Percentiles rank a stretch among this genome's conserved stretches.
Conservation (phyloP, 1,140 invertebrate species). For the Cydia pomonella region DNA sequence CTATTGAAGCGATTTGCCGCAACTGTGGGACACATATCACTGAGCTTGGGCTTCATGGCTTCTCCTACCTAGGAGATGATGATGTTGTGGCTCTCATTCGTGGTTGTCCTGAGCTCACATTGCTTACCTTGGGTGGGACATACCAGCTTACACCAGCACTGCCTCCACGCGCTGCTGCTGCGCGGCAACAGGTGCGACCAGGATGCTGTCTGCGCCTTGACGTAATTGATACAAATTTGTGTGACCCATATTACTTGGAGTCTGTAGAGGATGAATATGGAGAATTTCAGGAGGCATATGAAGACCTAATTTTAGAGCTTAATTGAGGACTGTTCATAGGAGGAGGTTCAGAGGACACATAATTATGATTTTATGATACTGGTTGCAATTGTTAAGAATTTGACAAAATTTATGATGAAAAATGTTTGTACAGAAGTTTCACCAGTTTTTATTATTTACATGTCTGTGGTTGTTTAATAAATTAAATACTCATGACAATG, state of each 20-base stretch:
- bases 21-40: background rate
- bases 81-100: slow-evolving; percentile 14
- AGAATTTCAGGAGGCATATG: background rate
- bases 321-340: background rate
- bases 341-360: too few relatives aligned
- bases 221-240: slow-evolving; percentile 6
- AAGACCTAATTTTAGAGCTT: background rate
- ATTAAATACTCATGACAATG: background rate
- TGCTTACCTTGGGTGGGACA: background rate
- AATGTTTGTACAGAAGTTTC: too few relatives aligned
- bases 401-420: background rate
- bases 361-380: background rate
- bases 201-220: background rate
- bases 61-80: slow-evolving; percentile 1
- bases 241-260: slow-evolving; percentile 3
- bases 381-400: background rate
- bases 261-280: background rate
- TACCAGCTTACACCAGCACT: background rate
- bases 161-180: background rate
- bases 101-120: slow-evolving; percentile 3
- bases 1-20: background rate
- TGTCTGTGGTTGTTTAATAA: background rate
- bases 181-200: background rate
- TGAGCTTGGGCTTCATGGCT: background rate
- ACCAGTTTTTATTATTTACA: too few relatives aligned